Percentiles rank a stretch among this genome's conserved stretches.
phyloP scores from a whole-genome alignment of 1,140 invertebrate genomes.

The Acromyrmex charruanus region DNA sequence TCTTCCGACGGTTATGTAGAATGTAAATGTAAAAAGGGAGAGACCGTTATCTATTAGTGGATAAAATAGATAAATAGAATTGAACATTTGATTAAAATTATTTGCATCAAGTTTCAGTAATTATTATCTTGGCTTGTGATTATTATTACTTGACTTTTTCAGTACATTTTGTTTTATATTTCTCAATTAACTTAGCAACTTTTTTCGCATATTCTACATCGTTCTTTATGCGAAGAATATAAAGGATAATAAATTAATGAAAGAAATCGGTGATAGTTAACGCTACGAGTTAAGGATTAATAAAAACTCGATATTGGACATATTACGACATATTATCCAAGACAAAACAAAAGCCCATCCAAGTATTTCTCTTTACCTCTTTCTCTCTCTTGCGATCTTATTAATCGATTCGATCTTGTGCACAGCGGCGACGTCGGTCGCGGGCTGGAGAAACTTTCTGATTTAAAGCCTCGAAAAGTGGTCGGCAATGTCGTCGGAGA shows the following conservation, averaged over 20 bases:
- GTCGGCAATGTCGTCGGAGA: constrained; percentile 51
- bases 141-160: too few relatives aligned
- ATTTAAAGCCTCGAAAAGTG: constrained; percentile 71
- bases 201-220: neutral
- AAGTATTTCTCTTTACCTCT: neutral
- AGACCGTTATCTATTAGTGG: too few relatives aligned
- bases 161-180: neutral
- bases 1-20: too few relatives aligned
- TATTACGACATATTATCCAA: constrained; percentile 37
- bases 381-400: constrained; percentile 1
- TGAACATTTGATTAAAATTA: too few relatives aligned
- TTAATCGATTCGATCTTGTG: constrained; percentile 18
- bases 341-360: constrained; percentile 46
- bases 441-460: constrained; percentile 65
- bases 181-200: neutral
- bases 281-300: constrained; percentile 31
- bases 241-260: constrained; percentile 23
- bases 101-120: too few relatives aligned
- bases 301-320: constrained; percentile 52
- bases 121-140: too few relatives aligned
- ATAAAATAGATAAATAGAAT: too few relatives aligned
- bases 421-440: constrained; percentile 4
- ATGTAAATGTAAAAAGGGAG: too few relatives aligned
- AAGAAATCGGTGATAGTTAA: neutral
- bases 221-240: neutral